Evolutionary conservation across 2,888 invertebrate genomes (phyloP).

Genomic region (Scaptomyza parva): DNA sequence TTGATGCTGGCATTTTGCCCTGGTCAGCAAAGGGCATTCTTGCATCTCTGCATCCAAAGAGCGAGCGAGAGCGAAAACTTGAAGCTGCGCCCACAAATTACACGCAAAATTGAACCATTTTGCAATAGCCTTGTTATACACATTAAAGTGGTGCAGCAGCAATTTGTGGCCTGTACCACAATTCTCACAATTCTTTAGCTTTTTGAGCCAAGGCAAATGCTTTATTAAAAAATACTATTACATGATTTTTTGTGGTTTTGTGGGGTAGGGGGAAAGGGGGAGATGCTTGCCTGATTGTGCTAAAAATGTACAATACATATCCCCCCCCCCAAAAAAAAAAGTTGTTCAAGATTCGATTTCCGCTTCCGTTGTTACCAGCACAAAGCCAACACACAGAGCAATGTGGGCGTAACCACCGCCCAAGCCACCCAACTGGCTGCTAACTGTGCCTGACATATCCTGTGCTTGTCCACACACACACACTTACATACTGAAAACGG

Average conservation of each 20-base stretch:
- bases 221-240: slow-evolving; percentile 49
- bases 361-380: slow-evolving; percentile 75
- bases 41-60: slow-evolving; percentile 25
- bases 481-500: no score
- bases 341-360: slow-evolving; percentile 77
- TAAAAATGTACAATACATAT: slow-evolving; percentile 45
- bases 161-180: slow-evolving; percentile 50
- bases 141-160: slow-evolving; percentile 71
- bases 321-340: slow-evolving; percentile 28
- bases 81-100: slow-evolving; percentile 49
- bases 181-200: slow-evolving; percentile 6
- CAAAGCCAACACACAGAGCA: slow-evolving; percentile 48
- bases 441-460: slow-evolving; percentile 48
- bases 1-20: slow-evolving; percentile 49
- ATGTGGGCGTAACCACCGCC: slow-evolving; percentile 33
- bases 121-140: slow-evolving; percentile 59
- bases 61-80: background rate
- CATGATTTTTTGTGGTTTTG: slow-evolving; percentile 34
- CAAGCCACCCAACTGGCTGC: slow-evolving; percentile 1
- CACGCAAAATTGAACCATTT: slow-evolving; percentile 66
- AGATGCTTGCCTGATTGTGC: slow-evolving; percentile 37
- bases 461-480: slow-evolving; percentile 37
- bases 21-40: slow-evolving; percentile 56
- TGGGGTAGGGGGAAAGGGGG: background rate
- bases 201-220: slow-evolving; percentile 19